These are phyloP conservation scores for Clamator glandarius DNA, from an alignment of 2,797 vertebrate genomes.

Conservation along the genomic window DNA sequence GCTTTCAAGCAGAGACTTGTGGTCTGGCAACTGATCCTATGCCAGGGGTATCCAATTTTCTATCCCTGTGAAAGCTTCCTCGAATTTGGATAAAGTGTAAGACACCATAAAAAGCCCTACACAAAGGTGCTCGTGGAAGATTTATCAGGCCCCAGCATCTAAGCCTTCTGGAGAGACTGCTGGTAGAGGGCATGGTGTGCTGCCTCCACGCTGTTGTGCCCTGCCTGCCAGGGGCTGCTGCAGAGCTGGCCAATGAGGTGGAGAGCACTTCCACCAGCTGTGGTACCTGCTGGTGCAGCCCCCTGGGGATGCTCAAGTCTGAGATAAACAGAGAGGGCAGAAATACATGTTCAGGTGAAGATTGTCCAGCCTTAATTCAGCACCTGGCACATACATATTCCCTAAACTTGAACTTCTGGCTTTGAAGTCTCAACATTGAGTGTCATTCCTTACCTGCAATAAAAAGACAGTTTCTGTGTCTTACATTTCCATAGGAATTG, in stretches of 20 bases:
- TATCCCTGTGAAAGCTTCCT: background rate
- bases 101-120: background rate
- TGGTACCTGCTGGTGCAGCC: background rate
- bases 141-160: background rate
- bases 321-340: background rate
- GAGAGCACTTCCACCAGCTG: background rate
- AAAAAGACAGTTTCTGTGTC: background rate
- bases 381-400: background rate
- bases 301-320: background rate
- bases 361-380: background rate
- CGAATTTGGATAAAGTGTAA: background rate
- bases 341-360: background rate
- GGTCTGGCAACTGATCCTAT: background rate
- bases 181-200: background rate
- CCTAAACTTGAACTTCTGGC: background rate
- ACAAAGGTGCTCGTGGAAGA: background rate
- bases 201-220: rapidly evolving
- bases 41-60: background rate
- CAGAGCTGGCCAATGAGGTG: rapidly evolving
- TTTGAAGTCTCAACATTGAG: background rate
- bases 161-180: background rate
- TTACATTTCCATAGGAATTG: background rate
- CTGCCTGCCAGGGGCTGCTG: background rate
- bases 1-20: background rate
- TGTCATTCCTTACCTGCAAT: background rate